Evolutionary conservation across 2,797 vertebrate species (phyloP).

Genomic region (Acipenser transmontanus): DNA sequence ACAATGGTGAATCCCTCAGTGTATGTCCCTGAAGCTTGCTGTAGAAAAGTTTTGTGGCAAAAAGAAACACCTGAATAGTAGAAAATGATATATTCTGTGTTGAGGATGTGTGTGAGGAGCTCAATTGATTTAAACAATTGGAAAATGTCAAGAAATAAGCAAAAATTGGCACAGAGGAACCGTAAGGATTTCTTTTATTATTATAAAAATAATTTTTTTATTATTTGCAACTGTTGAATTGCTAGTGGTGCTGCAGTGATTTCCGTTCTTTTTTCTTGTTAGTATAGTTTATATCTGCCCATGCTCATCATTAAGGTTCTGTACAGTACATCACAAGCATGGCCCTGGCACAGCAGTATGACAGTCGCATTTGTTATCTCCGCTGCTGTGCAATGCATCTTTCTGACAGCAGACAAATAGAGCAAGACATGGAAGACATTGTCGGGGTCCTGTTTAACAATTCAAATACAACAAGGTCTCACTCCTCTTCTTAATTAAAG

Average conservation of each 20-base stretch:
- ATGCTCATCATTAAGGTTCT: slow-evolving; percentile 1
- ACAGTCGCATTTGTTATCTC: slow-evolving; percentile 6
- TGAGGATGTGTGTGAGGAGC: too few relatives aligned
- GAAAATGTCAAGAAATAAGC: too few relatives aligned
- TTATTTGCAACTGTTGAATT: not conserved
- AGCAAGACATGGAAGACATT: slow-evolving; percentile 4
- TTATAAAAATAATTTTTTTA: too few relatives aligned
- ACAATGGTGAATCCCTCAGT: too few relatives aligned
- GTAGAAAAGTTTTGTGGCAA: too few relatives aligned
- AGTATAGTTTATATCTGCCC: slow-evolving; percentile 3
- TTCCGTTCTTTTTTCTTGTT: not conserved
- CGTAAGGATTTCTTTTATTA: too few relatives aligned
- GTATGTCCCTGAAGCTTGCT: too few relatives aligned
- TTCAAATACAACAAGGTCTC: slow-evolving; percentile 5
- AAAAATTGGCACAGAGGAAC: too few relatives aligned
- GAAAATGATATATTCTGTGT: too few relatives aligned
- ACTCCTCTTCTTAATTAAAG: slow-evolving; percentile 18
- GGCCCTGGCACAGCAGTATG: not conserved
- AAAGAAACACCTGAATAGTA: too few relatives aligned
- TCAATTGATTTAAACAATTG: too few relatives aligned
- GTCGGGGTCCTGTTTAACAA: slow-evolving; percentile 3
- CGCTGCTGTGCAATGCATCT: slow-evolving; percentile 14
- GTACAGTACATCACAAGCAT: slow-evolving; percentile 7
- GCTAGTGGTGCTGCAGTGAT: not conserved
- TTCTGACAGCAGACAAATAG: slow-evolving; percentile 9